These are phyloP conservation scores for Coregonus sp. DNA, from an alignment of 2,797 vertebrate genomes.

Conservation along the genomic window DNA sequence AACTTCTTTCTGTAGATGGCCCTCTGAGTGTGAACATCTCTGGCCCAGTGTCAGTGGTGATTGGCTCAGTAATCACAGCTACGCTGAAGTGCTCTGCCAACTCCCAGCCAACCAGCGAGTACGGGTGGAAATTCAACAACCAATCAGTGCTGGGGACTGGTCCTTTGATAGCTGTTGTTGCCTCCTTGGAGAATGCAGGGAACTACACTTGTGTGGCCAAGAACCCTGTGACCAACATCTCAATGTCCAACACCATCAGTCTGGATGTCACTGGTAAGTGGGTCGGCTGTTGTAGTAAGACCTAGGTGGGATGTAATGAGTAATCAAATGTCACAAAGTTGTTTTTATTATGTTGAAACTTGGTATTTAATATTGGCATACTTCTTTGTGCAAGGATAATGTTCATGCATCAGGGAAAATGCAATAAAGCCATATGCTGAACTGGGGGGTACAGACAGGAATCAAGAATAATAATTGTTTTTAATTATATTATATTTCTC, in stretches of 20 bases:
- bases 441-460: background rate
- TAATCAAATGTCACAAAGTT: background rate
- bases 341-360: background rate
- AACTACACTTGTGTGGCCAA: constrained; percentile 67
- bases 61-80: accelerated
- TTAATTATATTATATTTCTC: background rate
- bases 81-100: constrained; percentile 57
- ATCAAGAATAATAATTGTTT: too few species aligned
- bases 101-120: constrained; percentile 64
- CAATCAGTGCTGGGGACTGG: accelerated
- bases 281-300: background rate
- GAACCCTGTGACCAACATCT: constrained; percentile 70
- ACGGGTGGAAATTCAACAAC: constrained; percentile 57
- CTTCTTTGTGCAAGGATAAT: background rate
- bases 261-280: constrained; percentile 60
- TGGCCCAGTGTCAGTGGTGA: background rate
- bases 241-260: constrained; percentile 19
- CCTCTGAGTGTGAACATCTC: constrained; percentile 59
- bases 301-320: background rate
- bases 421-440: background rate
- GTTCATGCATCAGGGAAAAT: background rate
- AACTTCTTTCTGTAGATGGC: constrained; percentile 63
- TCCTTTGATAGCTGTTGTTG: constrained; percentile 24
- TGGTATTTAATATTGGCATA: too few species aligned
- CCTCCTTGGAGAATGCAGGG: background rate